Evolutionary conservation across 1,140 invertebrate genomes (phyloP).

Genomic region (Leguminivora glycinivorella): DNA sequence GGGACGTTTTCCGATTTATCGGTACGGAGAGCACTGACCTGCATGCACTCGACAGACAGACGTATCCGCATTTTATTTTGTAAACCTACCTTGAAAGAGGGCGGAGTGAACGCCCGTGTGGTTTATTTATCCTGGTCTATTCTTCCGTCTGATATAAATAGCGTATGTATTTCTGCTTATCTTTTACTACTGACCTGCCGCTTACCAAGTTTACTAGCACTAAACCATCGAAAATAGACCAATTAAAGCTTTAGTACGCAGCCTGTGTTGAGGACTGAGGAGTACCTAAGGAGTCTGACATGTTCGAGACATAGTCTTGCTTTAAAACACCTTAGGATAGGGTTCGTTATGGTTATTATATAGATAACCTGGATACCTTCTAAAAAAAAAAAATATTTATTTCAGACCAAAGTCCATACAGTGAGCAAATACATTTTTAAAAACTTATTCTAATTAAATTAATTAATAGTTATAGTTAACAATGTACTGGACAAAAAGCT

Average conservation of each 20-base stretch:
- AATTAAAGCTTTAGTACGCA: neutral
- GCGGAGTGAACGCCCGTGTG: conserved; percentile 40
- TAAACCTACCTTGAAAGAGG: conserved; percentile 36
- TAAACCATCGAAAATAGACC: neutral
- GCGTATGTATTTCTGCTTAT: conserved; percentile 12
- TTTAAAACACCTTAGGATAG: no score
- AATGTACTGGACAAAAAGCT: no score
- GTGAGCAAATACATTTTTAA: no score
- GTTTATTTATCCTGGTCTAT: conserved; percentile 42
- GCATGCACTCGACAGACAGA: conserved; percentile 66
- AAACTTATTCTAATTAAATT: no score
- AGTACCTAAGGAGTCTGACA: no score
- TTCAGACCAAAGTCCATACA: no score
- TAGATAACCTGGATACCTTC: no score
- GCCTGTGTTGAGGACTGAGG: neutral
- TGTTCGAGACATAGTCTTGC: no score
- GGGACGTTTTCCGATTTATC: conserved; percentile 28
- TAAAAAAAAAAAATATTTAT: no score
- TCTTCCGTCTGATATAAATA: conserved; percentile 34
- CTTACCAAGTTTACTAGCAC: conserved; percentile 1
- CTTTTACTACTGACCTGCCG: conserved; percentile 14
- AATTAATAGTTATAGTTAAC: no score
- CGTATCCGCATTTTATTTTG: conserved; percentile 69
- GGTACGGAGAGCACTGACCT: conserved; percentile 60
- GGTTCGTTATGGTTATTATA: no score